Conservation (phyloP, 2,888 invertebrate genomes). For the Thymelicus lineola region DNA sequence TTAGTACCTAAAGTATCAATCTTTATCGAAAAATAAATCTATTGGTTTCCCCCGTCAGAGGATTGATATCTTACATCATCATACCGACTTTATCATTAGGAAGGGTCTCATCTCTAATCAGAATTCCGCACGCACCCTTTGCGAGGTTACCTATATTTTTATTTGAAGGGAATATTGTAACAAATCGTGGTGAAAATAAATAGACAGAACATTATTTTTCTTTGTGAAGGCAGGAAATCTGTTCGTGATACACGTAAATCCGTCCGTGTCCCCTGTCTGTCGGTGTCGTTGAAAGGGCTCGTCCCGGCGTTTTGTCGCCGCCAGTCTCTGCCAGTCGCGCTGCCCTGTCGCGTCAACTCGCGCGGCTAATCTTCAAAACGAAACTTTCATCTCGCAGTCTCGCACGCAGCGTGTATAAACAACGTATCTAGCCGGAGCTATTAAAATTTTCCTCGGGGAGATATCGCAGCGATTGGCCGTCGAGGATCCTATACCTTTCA, state of each 20-base stretch:
- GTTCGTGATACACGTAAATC: conserved; percentile 81
- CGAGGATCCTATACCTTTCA: conserved; percentile 59
- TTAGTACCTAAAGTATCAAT: too few relatives aligned
- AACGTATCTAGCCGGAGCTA: conserved; percentile 41
- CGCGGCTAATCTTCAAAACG: conserved; percentile 71
- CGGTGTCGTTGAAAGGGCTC: conserved; percentile 77
- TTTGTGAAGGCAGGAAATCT: conserved; percentile 80
- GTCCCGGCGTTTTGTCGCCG: conserved; percentile 78
- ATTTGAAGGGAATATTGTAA: conserved; percentile 32
- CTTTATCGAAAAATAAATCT: conserved; percentile 5
- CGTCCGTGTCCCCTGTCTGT: conserved; percentile 79
- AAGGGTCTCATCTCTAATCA: conserved; percentile 33
- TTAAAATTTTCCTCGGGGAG: conserved; percentile 48
- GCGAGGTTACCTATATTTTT: conserved; percentile 16
- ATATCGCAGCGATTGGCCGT: conserved; percentile 51
- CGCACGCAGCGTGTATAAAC: conserved; percentile 50
- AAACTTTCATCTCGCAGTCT: conserved; percentile 58
- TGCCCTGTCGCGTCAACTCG: conserved; percentile 76
- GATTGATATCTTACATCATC: not conserved
- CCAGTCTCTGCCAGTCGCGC: conserved; percentile 59
- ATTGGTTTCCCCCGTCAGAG: not conserved
- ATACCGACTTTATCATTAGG: conserved; percentile 19
- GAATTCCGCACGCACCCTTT: conserved; percentile 26
- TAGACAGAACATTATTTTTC: conserved; percentile 61
- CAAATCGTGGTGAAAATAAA: conserved; percentile 45